Percentiles rank a stretch among this genome's conserved stretches.
Conservation (phyloP, 2,113 vertebrate genomes). For the Actenoides lindsayi region DNA sequence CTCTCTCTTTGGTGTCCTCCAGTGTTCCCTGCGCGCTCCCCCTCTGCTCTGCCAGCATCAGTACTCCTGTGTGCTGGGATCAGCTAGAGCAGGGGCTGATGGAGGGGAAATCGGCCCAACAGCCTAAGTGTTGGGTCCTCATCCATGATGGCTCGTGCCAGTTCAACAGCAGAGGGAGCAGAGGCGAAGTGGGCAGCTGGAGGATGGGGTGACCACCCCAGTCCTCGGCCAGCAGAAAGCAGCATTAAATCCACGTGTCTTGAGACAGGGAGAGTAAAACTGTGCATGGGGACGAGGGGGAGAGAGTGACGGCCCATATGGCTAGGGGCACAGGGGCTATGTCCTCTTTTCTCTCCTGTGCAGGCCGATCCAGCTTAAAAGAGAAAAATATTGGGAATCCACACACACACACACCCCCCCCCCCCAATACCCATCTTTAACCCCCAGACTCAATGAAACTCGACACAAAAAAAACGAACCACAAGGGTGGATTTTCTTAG, state of each 20-base stretch:
- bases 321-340: background rate
- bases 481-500: too few species aligned
- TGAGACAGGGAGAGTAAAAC: background rate
- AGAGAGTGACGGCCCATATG: background rate
- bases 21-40: rapidly evolving
- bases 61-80: background rate
- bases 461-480: too few species aligned
- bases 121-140: background rate
- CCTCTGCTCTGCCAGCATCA: background rate
- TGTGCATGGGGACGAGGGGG: background rate
- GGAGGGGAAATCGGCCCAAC: background rate
- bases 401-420: too few species aligned
- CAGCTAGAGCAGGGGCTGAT: background rate
- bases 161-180: background rate
- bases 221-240: background rate
- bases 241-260: rapidly evolving
- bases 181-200: background rate
- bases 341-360: background rate
- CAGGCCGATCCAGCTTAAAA: background rate
- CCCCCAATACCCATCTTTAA: too few species aligned
- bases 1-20: background rate
- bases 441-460: too few species aligned
- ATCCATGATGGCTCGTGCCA: rapidly evolving
- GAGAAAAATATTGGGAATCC: background rate
- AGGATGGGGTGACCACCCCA: background rate